A percentile compares a stretch with the other conserved stretches of the same genome.
Evolutionary conservation across 2,797 vertebrate genomes (phyloP).

Genomic region (Pipistrellus pygmaeus): DNA sequence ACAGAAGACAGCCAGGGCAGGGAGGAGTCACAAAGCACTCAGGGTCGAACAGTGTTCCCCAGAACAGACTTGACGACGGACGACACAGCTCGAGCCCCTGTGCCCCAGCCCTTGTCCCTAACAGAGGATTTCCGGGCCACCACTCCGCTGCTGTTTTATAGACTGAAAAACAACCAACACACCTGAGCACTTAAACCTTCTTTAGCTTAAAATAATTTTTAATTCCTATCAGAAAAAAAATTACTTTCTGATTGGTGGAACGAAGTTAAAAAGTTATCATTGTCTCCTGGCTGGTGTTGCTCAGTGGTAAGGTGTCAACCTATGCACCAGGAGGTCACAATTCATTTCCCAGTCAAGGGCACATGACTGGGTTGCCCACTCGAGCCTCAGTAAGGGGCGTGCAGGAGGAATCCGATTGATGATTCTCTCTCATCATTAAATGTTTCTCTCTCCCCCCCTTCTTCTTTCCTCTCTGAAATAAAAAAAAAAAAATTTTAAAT

Average conservation of each 20-base stretch:
- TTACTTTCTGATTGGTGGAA: constrained; percentile 29
- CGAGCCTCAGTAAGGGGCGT: too few relatives aligned
- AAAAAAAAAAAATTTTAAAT: too few relatives aligned
- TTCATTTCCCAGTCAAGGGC: too few relatives aligned
- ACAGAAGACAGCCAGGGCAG: background rate
- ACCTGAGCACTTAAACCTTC: background rate
- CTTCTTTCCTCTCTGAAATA: too few relatives aligned
- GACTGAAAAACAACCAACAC: background rate
- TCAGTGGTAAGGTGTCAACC: too few relatives aligned
- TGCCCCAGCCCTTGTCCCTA: background rate
- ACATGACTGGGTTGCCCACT: too few relatives aligned
- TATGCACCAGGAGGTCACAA: too few relatives aligned
- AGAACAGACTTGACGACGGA: too few relatives aligned
- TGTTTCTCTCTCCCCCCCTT: too few relatives aligned
- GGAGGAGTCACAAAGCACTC: background rate
- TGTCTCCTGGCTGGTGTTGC: background rate
- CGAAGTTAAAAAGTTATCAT: background rate
- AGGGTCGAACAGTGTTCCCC: background rate
- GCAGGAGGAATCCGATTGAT: too few relatives aligned
- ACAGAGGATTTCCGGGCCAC: background rate
- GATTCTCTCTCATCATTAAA: too few relatives aligned
- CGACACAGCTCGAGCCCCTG: background rate
- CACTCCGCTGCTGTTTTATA: background rate
- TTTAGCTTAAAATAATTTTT: background rate
- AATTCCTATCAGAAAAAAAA: background rate